A percentile compares a stretch with the other conserved stretches of the same genome.
phyloP scores from a whole-genome alignment of 2,888 invertebrate genomes.

The Dysmachus trigonus region DNA sequence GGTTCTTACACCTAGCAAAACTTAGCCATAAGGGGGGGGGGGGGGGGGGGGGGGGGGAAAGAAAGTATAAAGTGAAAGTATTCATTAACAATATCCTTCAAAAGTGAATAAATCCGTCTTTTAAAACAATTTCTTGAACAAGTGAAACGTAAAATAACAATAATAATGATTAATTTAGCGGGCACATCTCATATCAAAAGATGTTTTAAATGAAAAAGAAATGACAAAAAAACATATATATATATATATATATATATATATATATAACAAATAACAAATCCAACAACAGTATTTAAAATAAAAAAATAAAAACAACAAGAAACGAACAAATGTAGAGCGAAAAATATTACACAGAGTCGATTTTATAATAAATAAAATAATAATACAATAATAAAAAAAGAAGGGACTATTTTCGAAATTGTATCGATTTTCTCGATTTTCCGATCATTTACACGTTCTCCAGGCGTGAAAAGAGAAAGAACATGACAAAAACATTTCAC shows the following conservation, averaged over 20 bases:
- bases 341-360: not conserved
- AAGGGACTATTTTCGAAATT: constrained; percentile 4
- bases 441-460: no score
- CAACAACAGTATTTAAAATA: no score
- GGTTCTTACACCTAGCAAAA: constrained; percentile 29
- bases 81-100: constrained; percentile 18
- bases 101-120: constrained; percentile 41
- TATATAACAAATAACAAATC: not conserved
- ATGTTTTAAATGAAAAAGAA: constrained; percentile 14
- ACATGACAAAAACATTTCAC: not conserved
- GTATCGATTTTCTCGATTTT: not conserved
- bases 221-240: not conserved
- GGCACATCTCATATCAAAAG: constrained; percentile 29
- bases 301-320: no score
- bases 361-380: not conserved
- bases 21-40: not conserved
- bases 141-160: constrained; percentile 17
- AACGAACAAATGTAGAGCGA: not conserved
- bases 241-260: not conserved
- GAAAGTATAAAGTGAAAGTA: not conserved
- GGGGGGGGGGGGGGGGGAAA: no score
- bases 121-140: constrained; percentile 25
- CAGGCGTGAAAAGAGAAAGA: not conserved
- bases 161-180: constrained; percentile 1
- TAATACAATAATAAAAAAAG: not conserved